phyloP scores from a whole-genome alignment of 2,113 vertebrate genomes.

The Hippocampus abdominalis region DNA sequence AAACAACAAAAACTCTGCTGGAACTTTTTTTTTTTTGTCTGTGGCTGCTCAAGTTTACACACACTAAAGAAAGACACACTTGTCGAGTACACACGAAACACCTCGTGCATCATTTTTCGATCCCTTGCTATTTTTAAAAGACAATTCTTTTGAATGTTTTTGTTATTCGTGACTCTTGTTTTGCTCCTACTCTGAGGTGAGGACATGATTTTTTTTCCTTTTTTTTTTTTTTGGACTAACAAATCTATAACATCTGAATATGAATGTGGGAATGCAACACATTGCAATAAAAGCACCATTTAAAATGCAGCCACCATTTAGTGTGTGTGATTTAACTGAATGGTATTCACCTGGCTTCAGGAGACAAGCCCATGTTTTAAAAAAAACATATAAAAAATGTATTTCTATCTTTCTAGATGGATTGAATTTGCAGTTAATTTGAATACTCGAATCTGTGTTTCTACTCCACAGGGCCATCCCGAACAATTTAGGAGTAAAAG shows the following conservation, averaged over 20 bases:
- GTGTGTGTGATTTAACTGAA: not conserved
- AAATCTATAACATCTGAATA: slow-evolving; percentile 77
- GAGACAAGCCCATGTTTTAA: too few species aligned
- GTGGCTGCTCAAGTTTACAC: slow-evolving; percentile 73
- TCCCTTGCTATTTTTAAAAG: slow-evolving; percentile 40
- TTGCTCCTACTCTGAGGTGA: slow-evolving; percentile 68
- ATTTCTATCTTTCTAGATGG: too few species aligned
- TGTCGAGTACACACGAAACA: slow-evolving; percentile 68
- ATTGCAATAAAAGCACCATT: slow-evolving; percentile 83
- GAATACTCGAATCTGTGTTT: not conserved
- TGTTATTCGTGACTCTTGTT: not conserved
- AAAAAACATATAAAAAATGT: too few species aligned
- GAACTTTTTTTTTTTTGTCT: slow-evolving; percentile 67
- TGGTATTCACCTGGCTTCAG: not conserved
- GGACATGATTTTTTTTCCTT: slow-evolving; percentile 53
- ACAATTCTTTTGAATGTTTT: slow-evolving; percentile 3
- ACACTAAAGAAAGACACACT: slow-evolving; percentile 43
- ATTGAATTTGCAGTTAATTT: not conserved
- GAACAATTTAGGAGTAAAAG: too few species aligned
- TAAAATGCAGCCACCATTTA: slow-evolving; percentile 56
- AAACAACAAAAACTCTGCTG: slow-evolving; percentile 52
- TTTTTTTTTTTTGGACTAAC: slow-evolving; percentile 67
- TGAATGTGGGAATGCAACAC: slow-evolving; percentile 83
- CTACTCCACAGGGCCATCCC: too few species aligned
- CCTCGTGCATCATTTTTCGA: slow-evolving; percentile 63